These are phyloP conservation scores for Xyliphius kryptos DNA, from an alignment of 2,113 vertebrate species.

Conservation along the genomic window DNA sequence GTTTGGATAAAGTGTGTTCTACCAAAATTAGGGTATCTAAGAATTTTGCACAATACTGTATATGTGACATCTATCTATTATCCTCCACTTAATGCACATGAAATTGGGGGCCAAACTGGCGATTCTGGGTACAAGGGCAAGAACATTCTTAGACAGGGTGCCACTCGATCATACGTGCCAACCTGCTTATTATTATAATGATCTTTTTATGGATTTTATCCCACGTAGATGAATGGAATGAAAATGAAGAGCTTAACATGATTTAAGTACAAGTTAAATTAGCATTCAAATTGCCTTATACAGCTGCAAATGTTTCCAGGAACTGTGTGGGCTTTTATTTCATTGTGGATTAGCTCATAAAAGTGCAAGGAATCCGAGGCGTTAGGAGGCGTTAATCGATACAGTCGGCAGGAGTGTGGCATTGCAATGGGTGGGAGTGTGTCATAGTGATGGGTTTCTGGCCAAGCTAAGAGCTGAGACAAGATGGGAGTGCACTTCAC, in stretches of 20 bases:
- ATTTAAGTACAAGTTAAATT: not conserved
- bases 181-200: not conserved
- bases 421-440: slow-evolving; percentile 16
- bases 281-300: not conserved
- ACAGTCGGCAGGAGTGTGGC: slow-evolving; percentile 24
- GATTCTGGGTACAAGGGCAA: too few relatives aligned
- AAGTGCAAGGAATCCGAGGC: not conserved
- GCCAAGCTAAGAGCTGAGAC: slow-evolving; percentile 2
- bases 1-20: too few relatives aligned
- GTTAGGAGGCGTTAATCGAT: slow-evolving; percentile 34
- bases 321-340: too few relatives aligned
- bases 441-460: slow-evolving; percentile 34
- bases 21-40: too few relatives aligned
- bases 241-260: not conserved
- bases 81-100: too few relatives aligned
- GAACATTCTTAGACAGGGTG: too few relatives aligned
- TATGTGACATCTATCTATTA: not conserved
- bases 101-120: too few relatives aligned
- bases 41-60: too few relatives aligned
- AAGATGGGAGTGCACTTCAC: slow-evolving; percentile 26
- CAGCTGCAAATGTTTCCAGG: too few relatives aligned
- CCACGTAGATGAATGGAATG: not conserved
- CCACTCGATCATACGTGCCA: too few relatives aligned
- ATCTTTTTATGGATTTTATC: not conserved
- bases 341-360: slow-evolving; percentile 20